Evolutionary conservation across 1,140 invertebrate genomes (phyloP), one percentile per base, ranked within the genome.

Genomic region (Oryctes rhinoceros): DNA sequence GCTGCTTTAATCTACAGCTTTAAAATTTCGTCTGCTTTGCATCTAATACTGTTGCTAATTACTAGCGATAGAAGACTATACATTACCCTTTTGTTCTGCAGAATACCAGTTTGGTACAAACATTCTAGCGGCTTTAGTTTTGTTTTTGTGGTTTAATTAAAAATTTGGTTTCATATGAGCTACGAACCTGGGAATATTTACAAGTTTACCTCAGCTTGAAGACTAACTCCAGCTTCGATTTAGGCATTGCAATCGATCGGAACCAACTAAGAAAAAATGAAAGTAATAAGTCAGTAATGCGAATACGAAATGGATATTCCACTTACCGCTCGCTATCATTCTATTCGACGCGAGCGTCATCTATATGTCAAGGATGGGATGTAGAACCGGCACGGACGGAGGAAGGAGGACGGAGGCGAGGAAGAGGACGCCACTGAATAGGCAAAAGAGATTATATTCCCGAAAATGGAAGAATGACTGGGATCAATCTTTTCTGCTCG

Each of bases 401-500:
- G n/a, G n/a, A 39, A 7, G 39, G 39, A 39, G 39, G 39, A 39
- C 7, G 39, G 39, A 39, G n/a, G n/a, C n/a, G n/a, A n/a, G n/a
- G n/a, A n/a, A 39, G 35, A 30, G 53, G 11, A 18, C 65, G 6
- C 65, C 65, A 37, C 24, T 71, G 65, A 71, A 71, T 71, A 37
- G 65, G 65, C n/a, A 67, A 67, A 67, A 71, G 65, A 37, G 65
- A 71, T 71, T 71, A 71, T 71, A 71, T 24, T 71, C 24, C 65
- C 65, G 20, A 71, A 71, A 71, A 71, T 71, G 65, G 65, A 20
- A 37, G 35, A 71, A 71, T 71, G 65, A 71, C 65, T 71, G 65
- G 65, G 20, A 71, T 71, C 65, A 71, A 71, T 71, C 65, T 71
- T 71, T 71, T 71, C 65, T 71, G 65, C 65, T 71, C 65, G 24